Evolutionary conservation across 2,888 invertebrate species (phyloP), one percentile per base, ranked within the genome.

Genomic region (Leptinotarsa tumamoca): DNA sequence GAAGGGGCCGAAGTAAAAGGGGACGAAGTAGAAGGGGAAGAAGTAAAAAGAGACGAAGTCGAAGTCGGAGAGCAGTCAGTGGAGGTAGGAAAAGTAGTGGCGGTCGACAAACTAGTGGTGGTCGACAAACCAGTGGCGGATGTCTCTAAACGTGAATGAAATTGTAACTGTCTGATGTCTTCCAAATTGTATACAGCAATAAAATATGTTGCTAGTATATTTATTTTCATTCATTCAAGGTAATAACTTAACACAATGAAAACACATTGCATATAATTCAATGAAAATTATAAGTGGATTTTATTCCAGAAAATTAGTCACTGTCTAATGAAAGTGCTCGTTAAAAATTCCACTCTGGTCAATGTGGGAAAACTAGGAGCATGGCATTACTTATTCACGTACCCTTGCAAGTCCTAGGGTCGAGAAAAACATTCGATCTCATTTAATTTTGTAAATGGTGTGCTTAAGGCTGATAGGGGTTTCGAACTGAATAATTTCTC

Each of bases 341-440:
- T 52, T n/a, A 58, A 69, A 56, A 56, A 56, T 52, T 68, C 17
- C 50, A 15, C 21, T 51, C 49, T 68, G 69, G 71, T 70, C 71
- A 63, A 50, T 54, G 69, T 68, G 72, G 75, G 49, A 50, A 66
- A 43, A 52, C 54, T 70, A 67, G 27, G 54, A 75, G 58, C 67
- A 43, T 14, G 17, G 13, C 68, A 76, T 76, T 76, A 73, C 73
- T 76, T 76, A 76, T 76, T 76, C 71, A 76, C 71, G 50, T 52
- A 68, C 61, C 73, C 70, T 67, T 69, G 71, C 49, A 50, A 69
- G 73, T 61, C 23, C 68, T 58, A 54, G 67, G 50, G 51, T 51
- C 56, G 67, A 67, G 75, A 76, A 70, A 76, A 73, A 76, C 76
- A 72, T 72, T 76, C 75, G 66, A 70, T 70, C 70, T 68, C 76